phyloP scores from a whole-genome alignment of 2,113 vertebrate species.

The Pseudopipra pipra region DNA sequence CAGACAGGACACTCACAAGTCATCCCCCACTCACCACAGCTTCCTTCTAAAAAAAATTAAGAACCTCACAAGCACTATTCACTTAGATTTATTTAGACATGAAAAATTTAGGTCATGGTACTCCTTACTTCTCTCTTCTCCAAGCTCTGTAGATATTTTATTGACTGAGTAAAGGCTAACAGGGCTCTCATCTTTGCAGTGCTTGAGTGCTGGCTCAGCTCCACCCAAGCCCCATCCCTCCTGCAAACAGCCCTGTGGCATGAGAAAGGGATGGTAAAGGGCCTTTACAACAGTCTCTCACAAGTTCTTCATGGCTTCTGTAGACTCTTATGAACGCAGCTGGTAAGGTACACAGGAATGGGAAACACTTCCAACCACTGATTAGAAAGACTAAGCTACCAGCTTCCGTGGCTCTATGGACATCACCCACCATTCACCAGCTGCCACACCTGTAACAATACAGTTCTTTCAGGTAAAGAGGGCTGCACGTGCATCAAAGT shows the following conservation, averaged over 20 bases:
- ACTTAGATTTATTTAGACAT: neutral
- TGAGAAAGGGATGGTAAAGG: neutral
- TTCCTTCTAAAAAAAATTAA: neutral
- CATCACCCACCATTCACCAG: neutral
- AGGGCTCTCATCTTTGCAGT: neutral
- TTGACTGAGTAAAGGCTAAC: neutral
- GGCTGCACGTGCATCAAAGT: neutral
- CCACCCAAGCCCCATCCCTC: neutral
- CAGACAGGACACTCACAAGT: neutral
- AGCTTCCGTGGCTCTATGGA: neutral
- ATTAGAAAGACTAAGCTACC: neutral
- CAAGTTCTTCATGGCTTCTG: neutral
- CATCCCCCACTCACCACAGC: rapidly evolving
- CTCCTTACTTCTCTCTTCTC: neutral
- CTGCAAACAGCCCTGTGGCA: neutral
- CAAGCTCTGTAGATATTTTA: neutral
- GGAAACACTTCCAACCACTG: neutral
- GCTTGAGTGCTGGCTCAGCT: neutral
- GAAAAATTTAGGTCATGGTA: neutral
- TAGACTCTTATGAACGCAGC: neutral
- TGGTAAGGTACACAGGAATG: neutral
- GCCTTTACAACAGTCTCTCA: neutral
- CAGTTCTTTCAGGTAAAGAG: neutral
- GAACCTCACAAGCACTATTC: neutral
- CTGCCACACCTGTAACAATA: neutral